Evolutionary conservation across 2,888 invertebrate species (phyloP).

Genomic region (Noctuana brunneofusca): DNA sequence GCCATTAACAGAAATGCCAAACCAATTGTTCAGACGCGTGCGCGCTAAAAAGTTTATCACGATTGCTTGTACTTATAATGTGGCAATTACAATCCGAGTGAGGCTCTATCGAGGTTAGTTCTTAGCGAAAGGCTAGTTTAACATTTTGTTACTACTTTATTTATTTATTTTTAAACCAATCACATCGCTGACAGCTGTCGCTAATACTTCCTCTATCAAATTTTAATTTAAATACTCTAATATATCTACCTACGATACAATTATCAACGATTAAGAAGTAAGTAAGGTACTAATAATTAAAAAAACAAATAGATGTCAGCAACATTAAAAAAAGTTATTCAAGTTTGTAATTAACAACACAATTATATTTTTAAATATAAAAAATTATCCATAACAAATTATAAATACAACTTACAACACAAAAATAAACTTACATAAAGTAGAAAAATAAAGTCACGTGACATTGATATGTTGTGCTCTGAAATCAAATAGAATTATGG

Average conservation of each 20-base stretch:
- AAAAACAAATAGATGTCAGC: background rate
- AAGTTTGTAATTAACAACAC: too few species aligned
- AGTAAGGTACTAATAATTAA: background rate
- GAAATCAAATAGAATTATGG: too few species aligned
- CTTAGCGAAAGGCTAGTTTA: constrained; percentile 3
- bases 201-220: constrained; percentile 1
- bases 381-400: too few species aligned
- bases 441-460: too few species aligned
- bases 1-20: constrained; percentile 48
- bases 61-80: background rate
- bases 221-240: background rate
- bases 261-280: background rate
- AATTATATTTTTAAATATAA: too few species aligned
- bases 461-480: too few species aligned
- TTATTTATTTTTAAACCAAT: background rate
- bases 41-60: constrained; percentile 7
- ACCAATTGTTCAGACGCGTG: constrained; percentile 20
- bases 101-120: constrained; percentile 12
- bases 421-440: too few species aligned
- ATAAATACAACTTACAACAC: too few species aligned
- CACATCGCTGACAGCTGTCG: background rate
- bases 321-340: background rate
- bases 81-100: constrained; percentile 7
- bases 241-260: too few species aligned
- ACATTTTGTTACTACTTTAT: constrained; percentile 1